phyloP scores from a whole-genome alignment of 2,888 invertebrate species.

The Hyles lineata region DNA sequence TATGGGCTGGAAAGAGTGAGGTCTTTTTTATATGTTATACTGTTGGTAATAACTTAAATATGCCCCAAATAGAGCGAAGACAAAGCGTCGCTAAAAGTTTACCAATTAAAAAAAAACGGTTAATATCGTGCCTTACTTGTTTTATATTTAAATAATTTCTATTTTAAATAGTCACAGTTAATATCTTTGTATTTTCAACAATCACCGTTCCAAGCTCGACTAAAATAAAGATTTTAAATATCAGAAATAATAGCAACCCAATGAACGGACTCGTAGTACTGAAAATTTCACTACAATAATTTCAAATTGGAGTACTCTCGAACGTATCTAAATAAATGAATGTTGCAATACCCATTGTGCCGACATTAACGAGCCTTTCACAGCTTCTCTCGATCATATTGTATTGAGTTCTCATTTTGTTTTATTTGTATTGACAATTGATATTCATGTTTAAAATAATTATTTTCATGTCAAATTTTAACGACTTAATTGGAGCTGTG shows the following conservation, averaged over 20 bases:
- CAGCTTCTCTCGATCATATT: conserved; percentile 3
- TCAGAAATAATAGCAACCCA: background rate
- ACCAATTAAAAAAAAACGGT: too few relatives aligned
- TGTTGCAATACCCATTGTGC: conserved; percentile 11
- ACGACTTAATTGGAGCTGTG: too few relatives aligned
- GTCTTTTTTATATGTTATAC: too few relatives aligned
- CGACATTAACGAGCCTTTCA: conserved; percentile 1
- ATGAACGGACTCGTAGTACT: background rate
- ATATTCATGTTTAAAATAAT: too few relatives aligned
- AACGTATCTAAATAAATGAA: conserved; percentile 5
- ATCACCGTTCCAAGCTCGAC: background rate
- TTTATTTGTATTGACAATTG: background rate
- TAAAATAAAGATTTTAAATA: background rate
- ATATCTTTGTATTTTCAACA: background rate
- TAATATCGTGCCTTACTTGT: too few relatives aligned
- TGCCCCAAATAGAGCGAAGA: too few relatives aligned
- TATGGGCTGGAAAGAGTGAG: too few relatives aligned
- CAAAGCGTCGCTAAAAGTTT: too few relatives aligned
- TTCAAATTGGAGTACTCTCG: conserved; percentile 8
- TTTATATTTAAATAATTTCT: too few relatives aligned
- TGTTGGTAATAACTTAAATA: too few relatives aligned
- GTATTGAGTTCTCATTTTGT: background rate
- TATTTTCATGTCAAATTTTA: too few relatives aligned
- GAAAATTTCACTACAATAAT: background rate
- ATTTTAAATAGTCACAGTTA: too few relatives aligned